Base-by-base conservation (phyloP, 1,140 invertebrate species). In the Leptinotarsa undecemlineata region DNA sequence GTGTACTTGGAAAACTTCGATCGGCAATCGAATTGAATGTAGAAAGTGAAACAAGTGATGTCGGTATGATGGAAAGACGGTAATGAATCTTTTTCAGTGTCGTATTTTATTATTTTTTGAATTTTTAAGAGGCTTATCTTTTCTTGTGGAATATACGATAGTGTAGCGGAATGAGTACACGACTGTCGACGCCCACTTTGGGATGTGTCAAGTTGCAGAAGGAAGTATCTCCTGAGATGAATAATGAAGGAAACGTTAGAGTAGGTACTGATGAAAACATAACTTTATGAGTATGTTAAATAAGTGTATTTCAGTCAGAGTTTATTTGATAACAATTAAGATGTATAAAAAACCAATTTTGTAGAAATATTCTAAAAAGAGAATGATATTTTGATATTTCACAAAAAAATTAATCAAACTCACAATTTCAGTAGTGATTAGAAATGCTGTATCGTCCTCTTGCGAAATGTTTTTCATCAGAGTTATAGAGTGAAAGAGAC, bases 81-180 rank as follows among this genome's bases (percentile, higher is more conserved):
- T 19, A 57, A 57, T 57, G n/a, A 57, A 57, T 57, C 51, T 57
- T 57, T 57, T 57, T 57, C n/a, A 57, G 51, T 57, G 51, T 57
- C 51, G 51, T 57, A 57, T 57, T 57, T 57, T 57, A 57, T 57
- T 57, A 57, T 57, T 57, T 57, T 57, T 57, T 57, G 51, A 57
- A 57, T n/a, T 57, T 11, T 57, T 57, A 57, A 57, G 51, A 57
- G 51, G 51, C 51, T 57, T 57, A 57, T 57, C 51, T 57, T 17
- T 19, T 57, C 51, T 19, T 57, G 15, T 57, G 51, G 51, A 57
- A 57, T 57, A 19, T 57, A 57, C 51, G 51, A 57, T 57, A 57
- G 51, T 57, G 51, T 57, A 57, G 51, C 15, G 51, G 51, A 57
- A 15, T 57, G 8, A 57, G 51, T 57, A 57, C 51, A 57, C 6